Evolutionary conservation across 2,113 vertebrate genomes (phyloP).

Genomic region (Passer domesticus): DNA sequence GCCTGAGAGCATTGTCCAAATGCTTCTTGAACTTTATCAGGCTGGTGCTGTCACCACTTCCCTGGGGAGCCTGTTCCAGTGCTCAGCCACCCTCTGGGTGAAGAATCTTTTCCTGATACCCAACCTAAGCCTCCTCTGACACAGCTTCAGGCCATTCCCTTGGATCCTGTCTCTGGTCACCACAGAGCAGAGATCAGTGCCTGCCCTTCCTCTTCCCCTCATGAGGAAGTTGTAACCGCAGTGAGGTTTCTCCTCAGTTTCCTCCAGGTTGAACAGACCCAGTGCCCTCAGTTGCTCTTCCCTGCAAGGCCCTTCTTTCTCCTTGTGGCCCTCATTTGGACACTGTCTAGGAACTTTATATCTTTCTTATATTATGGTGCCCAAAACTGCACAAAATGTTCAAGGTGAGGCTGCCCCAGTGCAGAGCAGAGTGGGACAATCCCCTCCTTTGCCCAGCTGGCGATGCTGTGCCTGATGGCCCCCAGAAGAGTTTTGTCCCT

Average conservation of each 20-base stretch:
- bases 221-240: background rate
- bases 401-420: background rate
- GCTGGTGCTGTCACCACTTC: background rate
- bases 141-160: background rate
- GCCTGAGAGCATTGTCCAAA: background rate
- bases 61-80: background rate
- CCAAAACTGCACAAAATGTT: background rate
- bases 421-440: background rate
- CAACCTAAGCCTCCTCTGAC: background rate
- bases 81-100: rapidly evolving
- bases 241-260: rapidly evolving
- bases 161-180: rapidly evolving
- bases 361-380: background rate
- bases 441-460: rapidly evolving
- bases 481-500: background rate
- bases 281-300: background rate
- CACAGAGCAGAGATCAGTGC: background rate
- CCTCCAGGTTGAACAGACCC: background rate
- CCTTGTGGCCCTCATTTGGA: background rate
- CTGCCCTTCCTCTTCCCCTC: background rate
- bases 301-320: background rate
- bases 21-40: too few relatives aligned
- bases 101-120: background rate
- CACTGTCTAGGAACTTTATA: background rate
- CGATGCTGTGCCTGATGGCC: rapidly evolving